phyloP scores from a whole-genome alignment of 35 echinoderm and acorn worm genomes.

The Acanthaster planci region DNA sequence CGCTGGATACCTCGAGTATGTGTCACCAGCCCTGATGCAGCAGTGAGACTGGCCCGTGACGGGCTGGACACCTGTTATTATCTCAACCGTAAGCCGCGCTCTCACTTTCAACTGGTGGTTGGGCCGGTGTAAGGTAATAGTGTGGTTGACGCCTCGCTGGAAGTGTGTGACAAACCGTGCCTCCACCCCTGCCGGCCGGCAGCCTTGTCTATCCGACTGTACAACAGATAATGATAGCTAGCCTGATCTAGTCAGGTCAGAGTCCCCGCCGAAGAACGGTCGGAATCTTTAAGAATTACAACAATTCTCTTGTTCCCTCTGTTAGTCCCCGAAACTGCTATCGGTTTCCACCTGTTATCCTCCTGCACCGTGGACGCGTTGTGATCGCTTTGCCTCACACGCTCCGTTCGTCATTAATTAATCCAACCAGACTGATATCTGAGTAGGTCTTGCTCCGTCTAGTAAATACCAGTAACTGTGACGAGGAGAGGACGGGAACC shows the following conservation, averaged over 20 bases:
- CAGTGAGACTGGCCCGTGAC: neutral
- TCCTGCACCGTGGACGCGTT: neutral
- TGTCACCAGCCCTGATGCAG: constrained; percentile 3
- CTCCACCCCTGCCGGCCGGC: no score
- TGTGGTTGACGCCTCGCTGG: no score
- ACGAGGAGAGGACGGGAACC: no score
- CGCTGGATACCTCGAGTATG: neutral
- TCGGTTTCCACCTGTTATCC: constrained; percentile 10
- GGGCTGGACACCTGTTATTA: neutral
- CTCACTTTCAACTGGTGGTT: neutral
- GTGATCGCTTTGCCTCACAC: neutral
- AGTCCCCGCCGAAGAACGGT: no score
- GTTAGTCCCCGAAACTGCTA: neutral
- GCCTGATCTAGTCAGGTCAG: neutral
- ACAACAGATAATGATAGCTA: no score
- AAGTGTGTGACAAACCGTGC: no score
- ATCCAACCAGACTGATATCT: neutral
- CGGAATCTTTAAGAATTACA: neutral
- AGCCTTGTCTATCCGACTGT: no score
- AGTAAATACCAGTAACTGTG: neutral
- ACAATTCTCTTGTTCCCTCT: neutral
- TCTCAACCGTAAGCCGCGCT: neutral
- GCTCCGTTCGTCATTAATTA: constrained; percentile 23
- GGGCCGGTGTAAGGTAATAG: neutral
- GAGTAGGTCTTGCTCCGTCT: neutral